Evolutionary conservation across 2,888 invertebrate species (phyloP).

Genomic region (Liodrosophila aerea): DNA sequence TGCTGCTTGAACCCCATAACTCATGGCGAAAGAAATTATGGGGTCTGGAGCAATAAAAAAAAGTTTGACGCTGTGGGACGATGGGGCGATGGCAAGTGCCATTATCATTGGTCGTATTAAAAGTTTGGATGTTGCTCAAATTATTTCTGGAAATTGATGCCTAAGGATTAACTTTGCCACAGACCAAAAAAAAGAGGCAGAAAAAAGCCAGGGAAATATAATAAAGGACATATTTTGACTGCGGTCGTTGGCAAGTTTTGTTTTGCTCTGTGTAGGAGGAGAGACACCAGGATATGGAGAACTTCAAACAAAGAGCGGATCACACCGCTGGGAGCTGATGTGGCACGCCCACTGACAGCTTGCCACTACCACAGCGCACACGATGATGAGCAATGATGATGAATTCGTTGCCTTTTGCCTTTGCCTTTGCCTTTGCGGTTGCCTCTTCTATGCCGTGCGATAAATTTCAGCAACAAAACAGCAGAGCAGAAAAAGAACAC

Average conservation of each 20-base stretch:
- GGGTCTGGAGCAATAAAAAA: slow-evolving; percentile 65
- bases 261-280: background rate
- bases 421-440: slow-evolving; percentile 65
- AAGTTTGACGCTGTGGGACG: slow-evolving; percentile 19
- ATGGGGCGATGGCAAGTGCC: slow-evolving; percentile 34
- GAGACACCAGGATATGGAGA: slow-evolving; percentile 6
- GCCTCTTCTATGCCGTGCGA: slow-evolving; percentile 32
- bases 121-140: slow-evolving; percentile 77
- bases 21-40: slow-evolving; percentile 70
- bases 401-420: slow-evolving; percentile 68
- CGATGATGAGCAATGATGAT: slow-evolving; percentile 67
- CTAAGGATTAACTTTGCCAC: slow-evolving; percentile 73
- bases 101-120: slow-evolving; percentile 79
- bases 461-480: slow-evolving; percentile 34
- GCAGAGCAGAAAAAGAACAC: background rate
- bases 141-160: slow-evolving; percentile 78
- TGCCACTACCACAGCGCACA: slow-evolving; percentile 34
- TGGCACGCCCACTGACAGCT: slow-evolving; percentile 52
- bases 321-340: slow-evolving; percentile 60
- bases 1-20: slow-evolving; percentile 56
- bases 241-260: slow-evolving; percentile 40
- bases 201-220: slow-evolving; percentile 50
- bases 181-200: slow-evolving; percentile 14
- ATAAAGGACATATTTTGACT: slow-evolving; percentile 66
- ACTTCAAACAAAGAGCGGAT: slow-evolving; percentile 66